Conservation (phyloP, 2,113 vertebrate species). For the Marmota monax region DNA sequence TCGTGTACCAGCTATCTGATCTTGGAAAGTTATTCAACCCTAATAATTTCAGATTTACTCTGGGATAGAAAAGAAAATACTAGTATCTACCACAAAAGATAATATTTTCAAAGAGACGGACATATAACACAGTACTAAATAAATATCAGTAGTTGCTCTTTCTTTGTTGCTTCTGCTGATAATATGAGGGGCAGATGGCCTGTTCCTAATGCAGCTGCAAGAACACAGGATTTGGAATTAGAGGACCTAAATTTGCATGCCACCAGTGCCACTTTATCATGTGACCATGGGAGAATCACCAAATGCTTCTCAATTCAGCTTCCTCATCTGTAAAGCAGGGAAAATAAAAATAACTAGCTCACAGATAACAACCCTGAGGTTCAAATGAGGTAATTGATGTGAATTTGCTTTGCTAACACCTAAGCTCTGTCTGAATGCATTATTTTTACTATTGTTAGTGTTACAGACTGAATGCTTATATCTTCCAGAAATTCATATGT, state of each 20-base stretch:
- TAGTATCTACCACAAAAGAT: not conserved
- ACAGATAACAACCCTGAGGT: not conserved
- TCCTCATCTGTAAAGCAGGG: constrained; percentile 44
- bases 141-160: not conserved
- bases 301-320: not conserved
- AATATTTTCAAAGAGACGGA: constrained; percentile 8
- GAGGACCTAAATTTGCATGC: not conserved
- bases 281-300: constrained; percentile 28
- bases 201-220: not conserved
- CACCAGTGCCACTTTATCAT: not conserved
- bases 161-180: not conserved
- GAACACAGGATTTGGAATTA: not conserved
- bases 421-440: not conserved
- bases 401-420: not conserved
- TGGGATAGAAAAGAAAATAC: not conserved
- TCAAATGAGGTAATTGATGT: not conserved
- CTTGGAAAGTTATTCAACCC: not conserved
- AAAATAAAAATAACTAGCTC: constrained; percentile 28
- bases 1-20: not conserved
- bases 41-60: constrained; percentile 2
- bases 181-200: not conserved
- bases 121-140: not conserved
- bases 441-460: not conserved
- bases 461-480: not conserved
- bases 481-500: not conserved